Percentiles rank a stretch among this genome's conserved stretches.
Conservation (phyloP, 1,140 invertebrate species). For the Drosophila littoralis region DNA sequence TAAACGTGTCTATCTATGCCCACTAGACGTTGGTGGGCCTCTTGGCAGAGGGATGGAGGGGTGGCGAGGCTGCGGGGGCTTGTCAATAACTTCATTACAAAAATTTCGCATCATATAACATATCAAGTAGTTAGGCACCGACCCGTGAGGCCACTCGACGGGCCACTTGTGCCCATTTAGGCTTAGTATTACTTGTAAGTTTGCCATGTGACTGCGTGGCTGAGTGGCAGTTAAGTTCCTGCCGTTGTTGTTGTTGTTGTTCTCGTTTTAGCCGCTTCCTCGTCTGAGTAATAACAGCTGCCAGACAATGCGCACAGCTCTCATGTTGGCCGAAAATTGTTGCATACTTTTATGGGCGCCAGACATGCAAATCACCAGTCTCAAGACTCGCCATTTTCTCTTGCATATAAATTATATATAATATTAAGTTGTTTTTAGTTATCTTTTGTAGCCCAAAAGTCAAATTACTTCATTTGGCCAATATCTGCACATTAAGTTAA, state of each 20-base stretch:
- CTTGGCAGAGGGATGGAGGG: neutral
- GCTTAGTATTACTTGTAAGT: slow-evolving; percentile 80
- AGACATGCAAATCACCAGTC: slow-evolving; percentile 56
- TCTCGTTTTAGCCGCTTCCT: slow-evolving; percentile 17
- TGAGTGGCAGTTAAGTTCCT: slow-evolving; percentile 61
- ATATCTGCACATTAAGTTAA: neutral
- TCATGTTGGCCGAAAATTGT: slow-evolving; percentile 60
- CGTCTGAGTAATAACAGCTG: slow-evolving; percentile 23
- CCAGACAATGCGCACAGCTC: slow-evolving; percentile 61
- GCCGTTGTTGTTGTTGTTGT: slow-evolving; percentile 14
- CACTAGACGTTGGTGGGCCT: slow-evolving; percentile 9
- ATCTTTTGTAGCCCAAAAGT: neutral
- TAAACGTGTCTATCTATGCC: slow-evolving; percentile 48
- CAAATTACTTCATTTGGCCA: slow-evolving; percentile 13
- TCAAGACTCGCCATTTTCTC: slow-evolving; percentile 35
- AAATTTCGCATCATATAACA: slow-evolving; percentile 66
- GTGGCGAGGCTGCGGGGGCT: slow-evolving; percentile 1
- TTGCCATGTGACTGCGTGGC: slow-evolving; percentile 74
- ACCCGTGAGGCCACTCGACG: slow-evolving; percentile 41
- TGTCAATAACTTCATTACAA: slow-evolving; percentile 79
- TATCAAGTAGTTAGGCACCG: slow-evolving; percentile 34
- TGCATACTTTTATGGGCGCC: slow-evolving; percentile 68
- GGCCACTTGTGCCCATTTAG: slow-evolving; percentile 76
- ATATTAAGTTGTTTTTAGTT: slow-evolving; percentile 24
- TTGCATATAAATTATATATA: slow-evolving; percentile 71